phyloP scores from a whole-genome alignment of 2,797 vertebrate genomes.

The Alcedo atthis region DNA sequence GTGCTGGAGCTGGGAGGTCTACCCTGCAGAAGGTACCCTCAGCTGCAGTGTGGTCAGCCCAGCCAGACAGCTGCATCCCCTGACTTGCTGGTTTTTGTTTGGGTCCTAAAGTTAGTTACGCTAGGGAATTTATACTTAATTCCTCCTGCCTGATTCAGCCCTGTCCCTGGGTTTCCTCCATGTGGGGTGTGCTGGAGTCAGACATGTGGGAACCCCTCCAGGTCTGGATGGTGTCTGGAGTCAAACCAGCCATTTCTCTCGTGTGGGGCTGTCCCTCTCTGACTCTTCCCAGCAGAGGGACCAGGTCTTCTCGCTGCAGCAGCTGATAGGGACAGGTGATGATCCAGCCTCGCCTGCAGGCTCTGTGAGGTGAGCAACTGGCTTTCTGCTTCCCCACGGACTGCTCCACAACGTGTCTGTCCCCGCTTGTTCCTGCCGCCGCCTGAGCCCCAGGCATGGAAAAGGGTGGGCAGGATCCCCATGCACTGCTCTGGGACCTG shows the following conservation, averaged over 20 bases:
- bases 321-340: neutral
- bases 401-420: neutral
- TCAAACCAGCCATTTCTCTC: fast-evolving
- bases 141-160: neutral
- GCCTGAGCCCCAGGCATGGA: neutral
- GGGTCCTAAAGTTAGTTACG: neutral
- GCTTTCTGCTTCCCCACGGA: neutral
- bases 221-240: neutral
- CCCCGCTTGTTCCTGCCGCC: neutral
- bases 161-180: neutral
- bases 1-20: neutral
- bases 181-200: neutral
- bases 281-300: neutral
- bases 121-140: neutral
- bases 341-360: neutral
- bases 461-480: neutral
- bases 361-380: neutral
- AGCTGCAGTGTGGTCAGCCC: neutral
- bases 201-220: neutral
- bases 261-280: neutral
- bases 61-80: neutral
- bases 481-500: neutral
- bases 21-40: neutral
- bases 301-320: fast-evolving
- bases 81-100: fast-evolving